phyloP scores from a whole-genome alignment of 92 coral and sea anemone species.

The Palythoa heliodiscus region DNA sequence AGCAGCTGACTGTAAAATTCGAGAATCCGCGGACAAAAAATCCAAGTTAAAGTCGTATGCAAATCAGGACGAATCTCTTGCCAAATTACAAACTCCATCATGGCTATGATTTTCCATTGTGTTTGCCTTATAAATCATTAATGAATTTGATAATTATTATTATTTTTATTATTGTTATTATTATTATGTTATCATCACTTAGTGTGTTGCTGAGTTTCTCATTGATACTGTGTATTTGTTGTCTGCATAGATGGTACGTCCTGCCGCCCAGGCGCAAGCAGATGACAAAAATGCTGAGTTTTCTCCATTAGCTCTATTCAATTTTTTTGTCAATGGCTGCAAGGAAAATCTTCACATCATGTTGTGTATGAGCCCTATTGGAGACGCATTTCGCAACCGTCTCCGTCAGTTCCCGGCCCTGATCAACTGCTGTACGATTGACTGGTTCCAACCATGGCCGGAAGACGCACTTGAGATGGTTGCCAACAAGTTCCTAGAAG shows the following conservation, averaged over 20 bases:
- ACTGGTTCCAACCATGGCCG: slow-evolving; percentile 99
- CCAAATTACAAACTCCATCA: too few relatives aligned
- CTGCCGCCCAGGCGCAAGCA: slow-evolving; percentile 97
- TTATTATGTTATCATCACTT: too few relatives aligned
- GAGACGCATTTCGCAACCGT: slow-evolving; percentile 98
- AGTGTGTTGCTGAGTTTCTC: background rate
- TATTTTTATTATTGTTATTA: too few relatives aligned
- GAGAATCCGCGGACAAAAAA: too few relatives aligned
- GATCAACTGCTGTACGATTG: slow-evolving; percentile 98
- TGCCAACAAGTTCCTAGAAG: slow-evolving; percentile 96
- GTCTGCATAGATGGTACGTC: slow-evolving; percentile 82
- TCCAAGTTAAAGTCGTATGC: too few relatives aligned
- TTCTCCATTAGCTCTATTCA: slow-evolving; percentile 94
- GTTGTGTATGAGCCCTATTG: slow-evolving; percentile 99
- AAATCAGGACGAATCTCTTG: too few relatives aligned
- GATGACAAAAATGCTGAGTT: slow-evolving; percentile 97
- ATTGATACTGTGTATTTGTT: background rate
- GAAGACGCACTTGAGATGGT: slow-evolving; percentile 99
- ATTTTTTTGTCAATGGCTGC: slow-evolving; percentile 96
- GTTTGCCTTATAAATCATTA: too few relatives aligned
- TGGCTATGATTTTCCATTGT: too few relatives aligned
- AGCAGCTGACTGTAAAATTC: too few relatives aligned
- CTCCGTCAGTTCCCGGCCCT: slow-evolving; percentile 98
- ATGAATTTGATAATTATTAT: too few relatives aligned
- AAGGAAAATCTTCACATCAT: slow-evolving; percentile 97